phyloP scores from a whole-genome alignment of 1,140 invertebrate genomes.

The Caenorhabditis tropicalis region DNA sequence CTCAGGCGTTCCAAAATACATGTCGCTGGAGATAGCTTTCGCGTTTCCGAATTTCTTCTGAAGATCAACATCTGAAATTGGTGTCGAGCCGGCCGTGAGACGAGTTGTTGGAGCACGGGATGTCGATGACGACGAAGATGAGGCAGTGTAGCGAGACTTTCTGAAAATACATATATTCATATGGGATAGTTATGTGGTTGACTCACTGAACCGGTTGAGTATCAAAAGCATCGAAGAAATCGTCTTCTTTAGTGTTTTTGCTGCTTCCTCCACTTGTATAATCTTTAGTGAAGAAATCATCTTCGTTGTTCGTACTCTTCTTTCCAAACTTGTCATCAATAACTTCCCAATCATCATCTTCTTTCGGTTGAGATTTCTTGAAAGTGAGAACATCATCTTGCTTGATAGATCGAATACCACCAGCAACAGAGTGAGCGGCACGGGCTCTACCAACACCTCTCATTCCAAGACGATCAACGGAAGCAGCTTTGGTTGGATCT shows the following conservation, averaged over 20 bases:
- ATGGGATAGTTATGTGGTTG: not conserved
- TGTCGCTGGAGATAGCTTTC: conserved; percentile 95
- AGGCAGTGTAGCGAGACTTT: conserved; percentile 46
- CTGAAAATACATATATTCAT: too few species aligned
- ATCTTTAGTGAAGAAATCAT: conserved; percentile 45
- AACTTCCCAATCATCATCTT: conserved; percentile 58
- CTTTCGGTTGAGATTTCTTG: conserved; percentile 40
- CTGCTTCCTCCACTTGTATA: not conserved
- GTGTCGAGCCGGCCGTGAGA: conserved; percentile 29
- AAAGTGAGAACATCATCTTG: conserved; percentile 76
- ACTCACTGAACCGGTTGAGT: conserved; percentile 34
- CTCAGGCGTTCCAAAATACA: conserved; percentile 85
- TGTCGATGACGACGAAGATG: conserved; percentile 6
- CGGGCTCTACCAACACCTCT: conserved; percentile 80
- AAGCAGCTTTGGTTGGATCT: conserved; percentile 85
- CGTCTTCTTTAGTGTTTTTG: conserved; percentile 43
- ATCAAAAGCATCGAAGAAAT: conserved; percentile 58
- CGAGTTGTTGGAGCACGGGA: conserved; percentile 38
- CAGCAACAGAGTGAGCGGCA: conserved; percentile 84
- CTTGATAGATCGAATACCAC: conserved; percentile 89
- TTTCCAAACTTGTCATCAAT: conserved; percentile 45
- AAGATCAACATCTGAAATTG: conserved; percentile 53
- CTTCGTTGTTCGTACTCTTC: conserved; percentile 27
- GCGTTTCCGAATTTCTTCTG: conserved; percentile 75
- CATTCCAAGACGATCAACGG: conserved; percentile 92